Conservation (phyloP, 1,140 invertebrate genomes). For the Papilio helenus region DNA sequence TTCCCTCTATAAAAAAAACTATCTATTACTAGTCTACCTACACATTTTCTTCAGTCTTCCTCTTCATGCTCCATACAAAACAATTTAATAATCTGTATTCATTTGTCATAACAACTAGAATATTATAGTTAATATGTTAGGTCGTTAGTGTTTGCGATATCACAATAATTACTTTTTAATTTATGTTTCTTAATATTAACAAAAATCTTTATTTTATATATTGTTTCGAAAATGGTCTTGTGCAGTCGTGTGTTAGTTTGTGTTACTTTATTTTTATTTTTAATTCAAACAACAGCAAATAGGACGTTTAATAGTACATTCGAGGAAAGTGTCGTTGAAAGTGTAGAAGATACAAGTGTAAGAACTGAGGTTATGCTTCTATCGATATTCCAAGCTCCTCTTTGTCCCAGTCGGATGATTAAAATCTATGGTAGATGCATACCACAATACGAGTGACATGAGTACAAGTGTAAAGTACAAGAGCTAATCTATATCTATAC, state of each 20-base stretch:
- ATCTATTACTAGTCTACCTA: no score
- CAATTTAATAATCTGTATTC: not conserved
- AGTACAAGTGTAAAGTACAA: not conserved
- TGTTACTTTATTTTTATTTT: not conserved
- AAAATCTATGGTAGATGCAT: not conserved
- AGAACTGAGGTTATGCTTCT: not conserved
- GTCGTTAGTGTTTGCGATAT: not conserved
- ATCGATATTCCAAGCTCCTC: not conserved
- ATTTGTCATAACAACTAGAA: not conserved
- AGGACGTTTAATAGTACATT: not conserved
- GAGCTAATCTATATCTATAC: not conserved
- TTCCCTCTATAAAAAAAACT: no score
- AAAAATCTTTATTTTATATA: not conserved
- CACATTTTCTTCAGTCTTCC: not conserved
- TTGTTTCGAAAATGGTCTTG: not conserved
- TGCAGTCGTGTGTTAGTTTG: not conserved
- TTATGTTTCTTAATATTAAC: not conserved
- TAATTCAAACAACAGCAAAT: not conserved
- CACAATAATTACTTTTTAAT: not conserved
- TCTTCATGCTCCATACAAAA: not conserved
- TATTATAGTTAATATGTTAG: not conserved
- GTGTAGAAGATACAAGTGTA: not conserved
- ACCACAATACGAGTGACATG: not conserved
- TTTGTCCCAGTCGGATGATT: slow-evolving; percentile 7
- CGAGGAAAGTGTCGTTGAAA: not conserved